phyloP scores from a whole-genome alignment of 2,797 vertebrate species.

The Sarcoramphus papa region DNA sequence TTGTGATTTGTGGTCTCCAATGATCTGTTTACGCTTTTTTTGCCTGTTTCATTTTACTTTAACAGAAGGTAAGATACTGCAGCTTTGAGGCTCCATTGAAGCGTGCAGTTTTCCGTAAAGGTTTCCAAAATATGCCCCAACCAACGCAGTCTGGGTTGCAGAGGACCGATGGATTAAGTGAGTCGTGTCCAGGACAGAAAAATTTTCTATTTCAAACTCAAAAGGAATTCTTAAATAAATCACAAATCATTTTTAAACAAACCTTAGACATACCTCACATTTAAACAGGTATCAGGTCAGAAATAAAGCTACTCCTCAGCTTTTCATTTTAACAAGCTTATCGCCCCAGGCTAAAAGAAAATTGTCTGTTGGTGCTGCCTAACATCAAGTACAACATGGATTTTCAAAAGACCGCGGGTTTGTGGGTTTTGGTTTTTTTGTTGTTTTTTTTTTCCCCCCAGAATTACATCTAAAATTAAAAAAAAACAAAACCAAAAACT shows the following conservation, averaged over 20 bases:
- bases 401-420: not conserved
- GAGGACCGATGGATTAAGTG: not conserved
- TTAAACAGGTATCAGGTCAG: not conserved
- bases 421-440: not conserved
- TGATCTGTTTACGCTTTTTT: not conserved
- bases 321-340: not conserved
- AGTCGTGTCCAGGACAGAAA: not conserved
- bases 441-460: not conserved
- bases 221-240: not conserved
- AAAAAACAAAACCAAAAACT: not conserved
- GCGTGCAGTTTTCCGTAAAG: not conserved
- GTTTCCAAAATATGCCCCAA: not conserved
- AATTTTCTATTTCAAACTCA: not conserved
- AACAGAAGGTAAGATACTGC: not conserved
- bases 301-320: not conserved
- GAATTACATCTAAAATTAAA: not conserved
- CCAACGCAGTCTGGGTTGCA: not conserved
- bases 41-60: not conserved
- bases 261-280: not conserved
- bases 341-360: not conserved
- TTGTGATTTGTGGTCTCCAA: not conserved
- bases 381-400: not conserved
- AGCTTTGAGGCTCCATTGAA: not conserved
- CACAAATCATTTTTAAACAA: not conserved
- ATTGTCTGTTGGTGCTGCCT: not conserved